Conservation (phyloP, 53 echinoderm and acorn worm species). For the Luidia sarsii region DNA sequence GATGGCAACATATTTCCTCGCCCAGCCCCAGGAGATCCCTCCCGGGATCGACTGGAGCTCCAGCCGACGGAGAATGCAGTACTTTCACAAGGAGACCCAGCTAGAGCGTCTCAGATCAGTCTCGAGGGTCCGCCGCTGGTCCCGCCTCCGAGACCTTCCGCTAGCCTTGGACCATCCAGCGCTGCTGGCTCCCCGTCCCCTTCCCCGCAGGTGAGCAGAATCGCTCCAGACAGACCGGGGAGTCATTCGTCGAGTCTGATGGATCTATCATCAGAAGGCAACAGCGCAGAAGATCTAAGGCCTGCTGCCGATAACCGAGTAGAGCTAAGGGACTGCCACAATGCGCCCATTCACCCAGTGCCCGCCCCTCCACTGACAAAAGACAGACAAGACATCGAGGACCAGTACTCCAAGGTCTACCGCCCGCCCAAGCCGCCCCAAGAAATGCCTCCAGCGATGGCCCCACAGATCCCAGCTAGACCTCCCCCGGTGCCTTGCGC, state of each 20-base stretch:
- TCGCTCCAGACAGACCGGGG: no score
- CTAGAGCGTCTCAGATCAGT: neutral
- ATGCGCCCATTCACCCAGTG: no score
- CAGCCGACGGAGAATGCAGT: neutral
- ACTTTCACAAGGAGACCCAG: neutral
- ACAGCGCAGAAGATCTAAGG: no score
- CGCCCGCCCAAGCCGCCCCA: neutral
- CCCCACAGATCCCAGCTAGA: neutral
- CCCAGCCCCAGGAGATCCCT: no score
- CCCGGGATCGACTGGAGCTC: neutral
- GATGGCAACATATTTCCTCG: neutral
- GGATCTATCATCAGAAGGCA: no score
- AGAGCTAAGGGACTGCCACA: no score
- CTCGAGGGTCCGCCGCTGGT: neutral
- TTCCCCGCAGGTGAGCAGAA: no score
- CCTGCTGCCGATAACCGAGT: no score
- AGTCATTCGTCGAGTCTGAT: slow-evolving; percentile 23
- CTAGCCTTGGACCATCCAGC: no score
- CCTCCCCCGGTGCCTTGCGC: slow-evolving; percentile 2
- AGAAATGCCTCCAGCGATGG: neutral
- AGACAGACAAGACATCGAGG: slow-evolving; percentile 15
- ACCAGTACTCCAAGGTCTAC: slow-evolving; percentile 36
- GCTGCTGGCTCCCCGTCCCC: no score
- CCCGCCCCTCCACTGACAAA: neutral
- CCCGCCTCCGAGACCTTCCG: slow-evolving; percentile 4